These are phyloP conservation scores for Mycteria americana DNA, from an alignment of 2,797 vertebrate species.

Conservation along the genomic window DNA sequence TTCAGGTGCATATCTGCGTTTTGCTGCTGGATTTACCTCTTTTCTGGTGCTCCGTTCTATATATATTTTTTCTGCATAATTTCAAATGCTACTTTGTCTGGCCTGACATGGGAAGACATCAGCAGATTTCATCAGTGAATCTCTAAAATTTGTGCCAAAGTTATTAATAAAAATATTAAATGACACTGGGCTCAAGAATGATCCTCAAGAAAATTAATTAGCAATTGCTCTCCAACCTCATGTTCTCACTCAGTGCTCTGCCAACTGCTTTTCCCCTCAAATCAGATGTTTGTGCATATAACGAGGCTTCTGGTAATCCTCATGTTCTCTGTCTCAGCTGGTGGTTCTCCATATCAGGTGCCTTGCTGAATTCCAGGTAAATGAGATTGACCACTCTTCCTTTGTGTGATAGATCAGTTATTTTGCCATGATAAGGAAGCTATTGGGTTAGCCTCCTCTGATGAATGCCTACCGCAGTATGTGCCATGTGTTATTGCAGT, in stretches of 20 bases:
- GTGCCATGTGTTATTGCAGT: neutral
- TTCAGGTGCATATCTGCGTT: neutral
- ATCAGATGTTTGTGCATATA: neutral
- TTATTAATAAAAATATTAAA: neutral
- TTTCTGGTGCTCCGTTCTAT: neutral
- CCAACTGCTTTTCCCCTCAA: neutral
- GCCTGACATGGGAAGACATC: neutral
- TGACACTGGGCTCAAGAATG: neutral
- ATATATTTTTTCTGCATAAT: neutral
- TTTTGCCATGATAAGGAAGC: neutral
- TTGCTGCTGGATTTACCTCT: neutral
- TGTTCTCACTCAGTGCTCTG: neutral
- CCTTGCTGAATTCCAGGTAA: neutral
- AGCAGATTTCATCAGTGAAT: neutral
- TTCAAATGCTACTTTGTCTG: neutral
- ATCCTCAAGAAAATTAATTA: neutral
- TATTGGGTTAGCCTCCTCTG: neutral
- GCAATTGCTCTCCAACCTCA: neutral
- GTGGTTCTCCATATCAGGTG: neutral
- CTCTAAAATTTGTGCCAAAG: neutral
- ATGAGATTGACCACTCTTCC: neutral
- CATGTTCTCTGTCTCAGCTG: neutral
- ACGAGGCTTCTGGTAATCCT: neutral
- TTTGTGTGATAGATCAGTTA: too few relatives aligned
- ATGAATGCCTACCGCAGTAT: fast-evolving